A percentile compares a stretch with the other conserved stretches of the same genome.
Conservation (phyloP, 1,140 invertebrate species). For the Stratiolaelaps scimitus region DNA sequence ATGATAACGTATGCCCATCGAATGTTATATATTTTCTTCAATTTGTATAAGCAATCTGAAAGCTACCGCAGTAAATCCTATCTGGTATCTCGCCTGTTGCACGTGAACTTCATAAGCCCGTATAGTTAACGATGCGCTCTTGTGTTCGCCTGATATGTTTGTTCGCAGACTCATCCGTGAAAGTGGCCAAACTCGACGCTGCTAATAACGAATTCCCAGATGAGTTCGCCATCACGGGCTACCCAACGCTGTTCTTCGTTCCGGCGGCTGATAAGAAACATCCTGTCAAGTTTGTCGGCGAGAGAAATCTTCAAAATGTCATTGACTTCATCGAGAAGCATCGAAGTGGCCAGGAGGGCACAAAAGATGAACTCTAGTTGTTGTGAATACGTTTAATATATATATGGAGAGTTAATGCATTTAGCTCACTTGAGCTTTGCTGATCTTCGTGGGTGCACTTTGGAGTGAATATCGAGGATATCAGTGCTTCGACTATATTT, state of each 20-base stretch:
- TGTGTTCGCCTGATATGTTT: neutral
- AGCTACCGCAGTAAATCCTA: no score
- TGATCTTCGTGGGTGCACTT: no score
- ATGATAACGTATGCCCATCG: neutral
- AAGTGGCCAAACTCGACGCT: constrained; percentile 47
- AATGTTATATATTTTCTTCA: no score
- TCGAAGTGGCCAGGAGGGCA: constrained; percentile 22
- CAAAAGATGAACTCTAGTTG: constrained; percentile 35
- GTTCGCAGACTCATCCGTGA: constrained; percentile 36
- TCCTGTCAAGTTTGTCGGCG: constrained; percentile 43
- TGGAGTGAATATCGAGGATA: no score
- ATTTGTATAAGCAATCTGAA: no score
- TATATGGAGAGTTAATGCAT: no score
- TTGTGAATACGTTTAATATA: no score
- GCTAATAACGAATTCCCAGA: constrained; percentile 45
- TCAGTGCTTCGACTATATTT: no score
- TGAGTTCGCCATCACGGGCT: constrained; percentile 44
- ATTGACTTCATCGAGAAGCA: constrained; percentile 36
- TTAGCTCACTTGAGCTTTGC: no score
- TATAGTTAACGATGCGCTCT: neutral
- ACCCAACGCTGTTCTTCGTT: constrained; percentile 47
- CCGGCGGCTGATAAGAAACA: constrained; percentile 43
- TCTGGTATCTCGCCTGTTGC: no score
- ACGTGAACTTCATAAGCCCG: no score
- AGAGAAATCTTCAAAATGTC: constrained; percentile 42